These are phyloP conservation scores for Iselma pallidipennis DNA, from an alignment of 2,888 invertebrate species.

Conservation along the genomic window DNA sequence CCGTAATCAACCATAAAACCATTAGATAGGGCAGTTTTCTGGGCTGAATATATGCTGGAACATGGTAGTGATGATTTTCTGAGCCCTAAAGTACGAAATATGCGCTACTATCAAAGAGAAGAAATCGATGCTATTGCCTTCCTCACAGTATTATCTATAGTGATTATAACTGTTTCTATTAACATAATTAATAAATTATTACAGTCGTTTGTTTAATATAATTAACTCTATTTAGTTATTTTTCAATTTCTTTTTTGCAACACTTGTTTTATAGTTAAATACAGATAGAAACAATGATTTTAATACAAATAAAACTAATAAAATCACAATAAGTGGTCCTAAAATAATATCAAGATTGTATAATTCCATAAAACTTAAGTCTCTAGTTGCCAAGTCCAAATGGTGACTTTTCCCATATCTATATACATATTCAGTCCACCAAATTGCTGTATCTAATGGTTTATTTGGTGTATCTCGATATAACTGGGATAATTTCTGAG, in stretches of 20 bases:
- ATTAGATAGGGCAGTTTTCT: conserved; percentile 14
- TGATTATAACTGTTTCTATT: not conserved
- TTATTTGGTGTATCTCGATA: not conserved
- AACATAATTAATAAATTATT: not conserved
- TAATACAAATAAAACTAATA: not conserved
- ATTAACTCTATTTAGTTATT: not conserved
- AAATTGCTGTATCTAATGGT: not conserved
- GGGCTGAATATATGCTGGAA: conserved; percentile 16
- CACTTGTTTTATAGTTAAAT: not conserved
- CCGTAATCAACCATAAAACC: conserved; percentile 9
- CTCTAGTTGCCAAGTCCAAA: not conserved
- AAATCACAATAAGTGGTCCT: not conserved
- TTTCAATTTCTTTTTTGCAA: not conserved
- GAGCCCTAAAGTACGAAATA: not conserved
- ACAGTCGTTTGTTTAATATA: too few relatives aligned
- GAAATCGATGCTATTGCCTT: not conserved
- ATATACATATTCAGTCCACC: not conserved
- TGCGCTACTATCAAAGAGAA: not conserved
- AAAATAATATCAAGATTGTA: not conserved
- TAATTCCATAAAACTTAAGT: not conserved
- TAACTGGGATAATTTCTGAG: not conserved
- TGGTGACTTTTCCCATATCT: not conserved
- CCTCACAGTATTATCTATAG: not conserved
- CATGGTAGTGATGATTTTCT: not conserved
- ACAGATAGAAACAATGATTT: not conserved